Conservation (phyloP, 2,888 invertebrate genomes). For the Chaitophorus viminalis region DNA sequence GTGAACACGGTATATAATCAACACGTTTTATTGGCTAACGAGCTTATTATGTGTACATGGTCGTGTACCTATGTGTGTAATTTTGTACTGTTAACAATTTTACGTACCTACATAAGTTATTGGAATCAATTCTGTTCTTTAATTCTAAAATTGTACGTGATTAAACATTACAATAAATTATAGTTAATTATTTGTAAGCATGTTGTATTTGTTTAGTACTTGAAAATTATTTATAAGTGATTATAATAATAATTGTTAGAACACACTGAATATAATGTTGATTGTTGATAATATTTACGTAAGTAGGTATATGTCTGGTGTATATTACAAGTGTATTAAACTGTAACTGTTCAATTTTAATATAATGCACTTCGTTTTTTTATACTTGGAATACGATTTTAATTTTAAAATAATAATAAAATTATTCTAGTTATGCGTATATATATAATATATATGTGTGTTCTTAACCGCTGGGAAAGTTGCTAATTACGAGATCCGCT, state of each 20-base stretch:
- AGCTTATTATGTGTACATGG: background rate
- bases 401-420: conserved; percentile 17
- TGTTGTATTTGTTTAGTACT: background rate
- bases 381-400: conserved; percentile 2
- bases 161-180: no score
- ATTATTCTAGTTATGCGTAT: conserved; percentile 37
- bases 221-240: background rate
- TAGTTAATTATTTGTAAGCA: no score
- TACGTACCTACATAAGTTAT: background rate
- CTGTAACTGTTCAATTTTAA: background rate
- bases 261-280: background rate
- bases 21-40: background rate
- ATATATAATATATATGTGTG: background rate
- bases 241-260: background rate
- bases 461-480: conserved; percentile 31
- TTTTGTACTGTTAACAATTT: background rate
- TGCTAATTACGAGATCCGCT: background rate
- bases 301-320: no score
- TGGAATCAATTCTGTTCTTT: background rate
- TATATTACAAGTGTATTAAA: background rate
- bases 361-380: background rate
- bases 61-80: background rate
- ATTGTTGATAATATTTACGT: background rate
- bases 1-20: background rate
- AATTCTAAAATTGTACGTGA: background rate